Evolutionary conservation across 2,888 invertebrate genomes (phyloP).

Genomic region (Spodoptera exigua): DNA sequence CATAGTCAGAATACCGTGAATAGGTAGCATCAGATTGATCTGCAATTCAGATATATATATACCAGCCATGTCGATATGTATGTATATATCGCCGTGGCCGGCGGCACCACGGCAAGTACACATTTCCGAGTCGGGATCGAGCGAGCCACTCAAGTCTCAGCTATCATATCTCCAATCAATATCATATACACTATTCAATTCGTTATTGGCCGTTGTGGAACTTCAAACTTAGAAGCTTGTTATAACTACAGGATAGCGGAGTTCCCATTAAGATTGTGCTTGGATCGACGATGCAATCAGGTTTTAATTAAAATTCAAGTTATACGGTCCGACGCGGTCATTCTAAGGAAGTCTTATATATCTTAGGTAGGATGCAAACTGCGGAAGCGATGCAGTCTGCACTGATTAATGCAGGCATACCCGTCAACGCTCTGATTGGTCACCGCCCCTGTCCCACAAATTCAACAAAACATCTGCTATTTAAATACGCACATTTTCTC

Average conservation of each 20-base stretch:
- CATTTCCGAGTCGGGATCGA: no score
- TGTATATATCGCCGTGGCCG: no score
- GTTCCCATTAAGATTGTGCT: not conserved
- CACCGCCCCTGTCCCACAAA: not conserved
- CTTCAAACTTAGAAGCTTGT: not conserved
- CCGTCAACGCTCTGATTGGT: not conserved
- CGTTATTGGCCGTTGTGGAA: not conserved
- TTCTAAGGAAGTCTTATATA: not conserved
- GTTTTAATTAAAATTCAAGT: constrained; percentile 8
- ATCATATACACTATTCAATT: not conserved
- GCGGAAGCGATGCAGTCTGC: not conserved
- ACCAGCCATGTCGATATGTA: no score
- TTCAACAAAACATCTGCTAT: not conserved
- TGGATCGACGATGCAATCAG: not conserved
- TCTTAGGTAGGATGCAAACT: not conserved
- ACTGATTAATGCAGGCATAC: not conserved
- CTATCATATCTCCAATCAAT: not conserved
- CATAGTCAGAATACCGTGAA: no score
- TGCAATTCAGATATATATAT: no score
- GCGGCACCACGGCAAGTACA: no score
- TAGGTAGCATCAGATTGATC: no score
- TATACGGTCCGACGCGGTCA: not conserved
- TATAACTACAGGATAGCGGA: not conserved
- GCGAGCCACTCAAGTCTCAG: no score
- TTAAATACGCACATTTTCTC: not conserved